phyloP scores from a whole-genome alignment of 2,113 vertebrate genomes.

The Phrynocephalus versicolor region DNA sequence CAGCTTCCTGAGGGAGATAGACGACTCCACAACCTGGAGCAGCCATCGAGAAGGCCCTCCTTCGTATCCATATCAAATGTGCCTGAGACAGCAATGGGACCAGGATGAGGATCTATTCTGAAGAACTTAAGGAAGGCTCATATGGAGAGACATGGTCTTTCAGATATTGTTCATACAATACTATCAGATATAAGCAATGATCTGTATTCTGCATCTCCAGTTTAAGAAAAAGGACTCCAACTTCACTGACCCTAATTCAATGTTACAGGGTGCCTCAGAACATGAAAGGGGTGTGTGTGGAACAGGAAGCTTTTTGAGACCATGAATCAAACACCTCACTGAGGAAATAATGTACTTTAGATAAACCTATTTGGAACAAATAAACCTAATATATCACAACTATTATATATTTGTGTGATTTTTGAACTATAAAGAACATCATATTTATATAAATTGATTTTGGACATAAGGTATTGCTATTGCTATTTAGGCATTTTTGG shows the following conservation, averaged over 20 bases:
- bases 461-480: neutral
- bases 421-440: neutral
- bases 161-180: neutral
- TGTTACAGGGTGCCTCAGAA: too few species aligned
- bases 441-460: neutral
- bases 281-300: neutral
- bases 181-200: neutral
- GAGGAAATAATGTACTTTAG: neutral
- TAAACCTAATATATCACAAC: neutral
- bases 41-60: too few species aligned
- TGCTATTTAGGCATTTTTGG: neutral
- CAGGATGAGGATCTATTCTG: too few species aligned
- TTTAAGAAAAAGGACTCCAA: neutral
- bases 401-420: neutral
- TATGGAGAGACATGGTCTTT: too few species aligned
- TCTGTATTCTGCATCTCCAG: neutral
- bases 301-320: neutral
- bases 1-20: too few species aligned
- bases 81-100: too few species aligned
- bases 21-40: too few species aligned
- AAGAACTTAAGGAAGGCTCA: too few species aligned
- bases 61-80: too few species aligned
- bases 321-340: neutral
- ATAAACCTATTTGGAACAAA: neutral
- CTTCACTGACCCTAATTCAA: neutral